Base-by-base conservation (phyloP, 2,888 invertebrate species). In the Uloborus plumipes region DNA sequence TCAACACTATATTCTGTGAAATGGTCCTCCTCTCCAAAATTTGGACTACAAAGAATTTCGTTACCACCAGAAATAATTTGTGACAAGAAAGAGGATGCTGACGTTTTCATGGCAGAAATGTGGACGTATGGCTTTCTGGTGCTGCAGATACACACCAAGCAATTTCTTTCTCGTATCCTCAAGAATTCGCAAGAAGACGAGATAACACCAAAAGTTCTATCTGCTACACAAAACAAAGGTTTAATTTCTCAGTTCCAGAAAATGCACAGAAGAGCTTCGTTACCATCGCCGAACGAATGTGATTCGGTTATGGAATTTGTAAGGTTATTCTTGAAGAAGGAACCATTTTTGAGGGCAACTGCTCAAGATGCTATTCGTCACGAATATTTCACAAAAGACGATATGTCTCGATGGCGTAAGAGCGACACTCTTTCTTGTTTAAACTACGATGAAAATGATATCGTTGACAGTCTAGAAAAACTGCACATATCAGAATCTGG, bases 41-140 rank as follows among this genome's bases (percentile, higher is more conserved):
- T 75, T 49, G 74, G 74, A 4, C 59, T 75, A 11, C 20, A 49
- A n/a, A 22, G 49, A 26, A 20, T 26, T n/a, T 18, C 50, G 16
- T 31, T 75, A 49, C 74, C 74, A 13, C 74, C 74, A 26, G 74
- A 75, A 59, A 55, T 39, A 11, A 65, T 51, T n/a, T 18, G 9
- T 16, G 13, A 39, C 3, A 55, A 20, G 0, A 22, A 58, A 11
- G 13, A 49, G 6, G 0, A 18, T 49, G 7, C 11, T n/a, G 74
- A 75, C 16, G 49, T 55, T 18, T 50, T 66, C 16, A 22, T 39
- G 20, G 66, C 74, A 13, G 74, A 75, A 26, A 66, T 75, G 65
- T 75, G 74, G 74, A 75, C 74, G 20, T 75, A 49, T 16, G 74
- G 74, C n/a, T 7, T 75, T 20, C 18, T 75, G 7, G 49, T 75